These are phyloP conservation scores for Helarctos malayanus DNA, from an alignment of 2,797 vertebrate genomes.

Conservation along the genomic window DNA sequence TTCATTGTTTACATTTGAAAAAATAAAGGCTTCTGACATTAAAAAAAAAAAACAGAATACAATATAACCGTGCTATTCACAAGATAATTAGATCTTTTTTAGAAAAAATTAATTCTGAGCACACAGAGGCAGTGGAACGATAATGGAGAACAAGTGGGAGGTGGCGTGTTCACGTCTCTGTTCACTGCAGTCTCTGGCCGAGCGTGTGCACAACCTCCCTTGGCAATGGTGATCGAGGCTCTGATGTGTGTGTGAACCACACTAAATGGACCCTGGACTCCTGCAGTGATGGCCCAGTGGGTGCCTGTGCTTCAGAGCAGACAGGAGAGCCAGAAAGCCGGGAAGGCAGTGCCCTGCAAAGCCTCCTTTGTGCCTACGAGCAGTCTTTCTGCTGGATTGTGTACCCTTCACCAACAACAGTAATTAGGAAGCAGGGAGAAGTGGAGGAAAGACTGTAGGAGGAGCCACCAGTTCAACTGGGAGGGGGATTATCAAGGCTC, in stretches of 20 bases:
- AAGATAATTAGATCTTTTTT: constrained; percentile 57
- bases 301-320: background rate
- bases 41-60: background rate
- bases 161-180: fast-evolving
- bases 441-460: background rate
- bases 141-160: background rate
- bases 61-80: background rate
- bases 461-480: background rate
- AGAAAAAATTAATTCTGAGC: constrained; percentile 42
- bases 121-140: background rate
- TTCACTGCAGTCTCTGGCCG: fast-evolving
- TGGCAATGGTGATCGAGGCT: fast-evolving
- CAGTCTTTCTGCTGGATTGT: background rate
- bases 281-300: background rate
- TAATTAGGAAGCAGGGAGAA: background rate
- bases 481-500: background rate
- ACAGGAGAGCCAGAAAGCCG: background rate
- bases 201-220: fast-evolving
- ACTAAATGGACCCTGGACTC: background rate
- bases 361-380: too few relatives aligned
- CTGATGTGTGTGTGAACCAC: background rate
- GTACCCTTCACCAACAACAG: background rate
- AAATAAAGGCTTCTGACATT: constrained; percentile 38
- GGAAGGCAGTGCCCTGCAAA: fast-evolving
- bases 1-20: constrained; percentile 19